A percentile compares a stretch with the other conserved stretches of the same genome.
Evolutionary conservation across 1,140 invertebrate species (phyloP).

Genomic region (Cydia amplana): DNA sequence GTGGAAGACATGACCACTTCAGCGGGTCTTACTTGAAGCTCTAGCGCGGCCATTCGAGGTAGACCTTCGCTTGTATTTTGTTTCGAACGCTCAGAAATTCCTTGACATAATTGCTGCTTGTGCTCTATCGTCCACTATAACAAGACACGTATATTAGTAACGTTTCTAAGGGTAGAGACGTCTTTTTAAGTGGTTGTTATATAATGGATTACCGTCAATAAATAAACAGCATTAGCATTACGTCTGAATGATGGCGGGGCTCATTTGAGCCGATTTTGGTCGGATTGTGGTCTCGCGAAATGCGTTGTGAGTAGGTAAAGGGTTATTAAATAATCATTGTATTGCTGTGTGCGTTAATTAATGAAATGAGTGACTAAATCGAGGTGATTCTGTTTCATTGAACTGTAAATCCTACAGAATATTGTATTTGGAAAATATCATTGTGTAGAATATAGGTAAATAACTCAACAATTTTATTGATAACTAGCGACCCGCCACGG

Average conservation of each 20-base stretch:
- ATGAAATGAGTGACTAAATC: not conserved
- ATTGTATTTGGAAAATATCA: no score
- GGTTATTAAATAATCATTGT: constrained; percentile 48
- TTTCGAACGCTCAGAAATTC: constrained; percentile 36
- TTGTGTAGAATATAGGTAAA: no score
- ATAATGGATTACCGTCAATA: constrained; percentile 63
- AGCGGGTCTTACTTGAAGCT: constrained; percentile 51
- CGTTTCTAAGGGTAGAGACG: constrained; percentile 33
- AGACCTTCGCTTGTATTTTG: constrained; percentile 36
- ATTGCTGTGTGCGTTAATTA: constrained; percentile 27
- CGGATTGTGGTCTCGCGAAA: constrained; percentile 46
- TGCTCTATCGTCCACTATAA: constrained; percentile 42
- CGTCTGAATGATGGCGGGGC: constrained; percentile 52
- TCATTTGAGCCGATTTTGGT: constrained; percentile 56
- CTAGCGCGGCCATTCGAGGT: constrained; percentile 44
- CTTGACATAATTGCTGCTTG: constrained; percentile 39
- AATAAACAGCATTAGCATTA: constrained; percentile 62
- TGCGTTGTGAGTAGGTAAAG: constrained; percentile 39
- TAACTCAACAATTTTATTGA: no score
- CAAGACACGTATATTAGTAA: constrained; percentile 39
- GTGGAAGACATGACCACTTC: constrained; percentile 58
- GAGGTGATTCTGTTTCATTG: not conserved
- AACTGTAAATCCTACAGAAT: not conserved
- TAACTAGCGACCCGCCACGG: no score
- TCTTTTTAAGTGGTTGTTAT: constrained; percentile 40